Conservation (phyloP, 64 coral and sea anemone genomes). For the Acropora yongei region DNA sequence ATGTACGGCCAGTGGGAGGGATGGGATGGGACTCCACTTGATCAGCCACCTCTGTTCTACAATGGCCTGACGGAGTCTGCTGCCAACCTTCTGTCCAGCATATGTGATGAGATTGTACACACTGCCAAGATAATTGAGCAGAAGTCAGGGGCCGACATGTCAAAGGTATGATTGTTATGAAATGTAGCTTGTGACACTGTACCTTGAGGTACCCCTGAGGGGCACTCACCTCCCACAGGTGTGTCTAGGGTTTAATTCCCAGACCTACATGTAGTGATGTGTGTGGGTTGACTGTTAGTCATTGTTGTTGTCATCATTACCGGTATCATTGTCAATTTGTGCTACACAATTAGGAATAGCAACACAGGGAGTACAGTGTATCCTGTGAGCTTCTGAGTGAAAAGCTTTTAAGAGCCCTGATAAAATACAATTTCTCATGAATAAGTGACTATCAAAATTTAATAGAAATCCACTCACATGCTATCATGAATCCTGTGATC, state of each 20-base stretch:
- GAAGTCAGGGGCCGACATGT: background rate
- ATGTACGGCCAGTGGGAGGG: constrained; percentile 52
- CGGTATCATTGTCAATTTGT: too few species aligned
- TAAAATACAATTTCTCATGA: too few species aligned
- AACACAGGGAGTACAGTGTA: too few species aligned
- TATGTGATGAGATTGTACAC: constrained; percentile 45
- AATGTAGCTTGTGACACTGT: background rate
- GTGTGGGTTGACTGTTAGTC: too few species aligned
- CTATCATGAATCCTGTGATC: background rate
- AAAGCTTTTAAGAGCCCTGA: too few species aligned
- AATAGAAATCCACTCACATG: background rate
- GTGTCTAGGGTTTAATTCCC: background rate
- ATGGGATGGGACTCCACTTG: constrained; percentile 69
- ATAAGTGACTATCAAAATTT: background rate
- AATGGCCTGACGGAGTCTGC: constrained; percentile 40
- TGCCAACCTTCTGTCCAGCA: constrained; percentile 32
- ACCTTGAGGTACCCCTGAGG: background rate
- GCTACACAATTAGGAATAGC: too few species aligned
- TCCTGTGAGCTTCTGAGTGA: too few species aligned
- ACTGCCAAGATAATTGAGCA: constrained; percentile 51
- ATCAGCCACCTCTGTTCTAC: constrained; percentile 71
- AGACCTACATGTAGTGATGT: too few species aligned
- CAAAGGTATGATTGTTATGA: background rate
- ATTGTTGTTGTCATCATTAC: too few species aligned
- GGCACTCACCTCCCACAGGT: background rate